A percentile compares a stretch with the other conserved stretches of the same genome.
phyloP scores from a whole-genome alignment of 2,888 invertebrate genomes.

The Mimachlamys varia region DNA sequence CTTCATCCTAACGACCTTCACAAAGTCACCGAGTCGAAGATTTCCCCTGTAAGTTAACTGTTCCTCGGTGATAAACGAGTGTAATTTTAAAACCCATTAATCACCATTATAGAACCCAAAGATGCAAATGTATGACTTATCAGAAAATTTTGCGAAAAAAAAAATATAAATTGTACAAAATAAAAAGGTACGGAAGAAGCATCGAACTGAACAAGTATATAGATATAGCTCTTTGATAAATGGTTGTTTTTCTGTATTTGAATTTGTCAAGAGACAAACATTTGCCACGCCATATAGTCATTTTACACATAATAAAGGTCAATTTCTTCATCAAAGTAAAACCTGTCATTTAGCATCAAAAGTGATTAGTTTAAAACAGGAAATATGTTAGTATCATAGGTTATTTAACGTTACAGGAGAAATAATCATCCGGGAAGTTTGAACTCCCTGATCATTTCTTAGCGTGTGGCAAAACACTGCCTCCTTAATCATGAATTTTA shows the following conservation, averaged over 20 bases:
- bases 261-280: background rate
- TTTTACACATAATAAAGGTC: conserved; percentile 28
- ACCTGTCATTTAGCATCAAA: background rate
- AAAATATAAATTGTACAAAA: background rate
- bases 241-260: conserved; percentile 5
- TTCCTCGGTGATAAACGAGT: background rate
- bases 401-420: background rate
- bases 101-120: background rate
- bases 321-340: conserved; percentile 24
- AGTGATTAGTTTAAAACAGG: background rate
- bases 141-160: background rate
- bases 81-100: background rate
- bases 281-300: conserved; percentile 5
- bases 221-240: conserved; percentile 5
- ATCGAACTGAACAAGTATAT: background rate
- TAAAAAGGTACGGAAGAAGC: background rate
- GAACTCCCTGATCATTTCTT: background rate
- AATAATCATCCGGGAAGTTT: background rate
- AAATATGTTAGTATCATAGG: background rate
- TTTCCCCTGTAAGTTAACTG: background rate
- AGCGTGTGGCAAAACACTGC: background rate
- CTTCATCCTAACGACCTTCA: background rate
- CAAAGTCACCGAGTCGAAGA: background rate
- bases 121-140: conserved; percentile 3
- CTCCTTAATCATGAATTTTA: background rate